Conservation (phyloP, 1,140 invertebrate genomes). For the Nasonia giraulti region DNA sequence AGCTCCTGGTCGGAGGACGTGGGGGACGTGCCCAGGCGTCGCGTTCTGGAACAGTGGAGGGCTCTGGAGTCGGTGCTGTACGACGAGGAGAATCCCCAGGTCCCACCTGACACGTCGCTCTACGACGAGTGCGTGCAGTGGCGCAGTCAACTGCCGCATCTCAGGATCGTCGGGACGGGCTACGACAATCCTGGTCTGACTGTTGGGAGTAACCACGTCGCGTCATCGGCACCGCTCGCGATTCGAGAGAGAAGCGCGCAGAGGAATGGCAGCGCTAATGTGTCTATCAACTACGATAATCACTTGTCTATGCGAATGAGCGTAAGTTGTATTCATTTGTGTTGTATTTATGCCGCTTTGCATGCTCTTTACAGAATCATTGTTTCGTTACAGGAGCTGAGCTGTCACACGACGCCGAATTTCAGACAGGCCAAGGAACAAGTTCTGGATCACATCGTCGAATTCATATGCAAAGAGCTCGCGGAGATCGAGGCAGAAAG, state of each 20-base stretch:
- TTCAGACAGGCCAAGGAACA: slow-evolving; percentile 58
- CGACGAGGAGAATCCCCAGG: slow-evolving; percentile 58
- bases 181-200: background rate
- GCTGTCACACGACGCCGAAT: slow-evolving; percentile 25
- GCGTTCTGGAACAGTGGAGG: slow-evolving; percentile 65
- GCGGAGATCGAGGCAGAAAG: slow-evolving; percentile 47
- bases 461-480: slow-evolving; percentile 63
- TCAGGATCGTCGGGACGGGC: slow-evolving; percentile 53
- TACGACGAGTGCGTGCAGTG: slow-evolving; percentile 69
- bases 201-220: background rate
- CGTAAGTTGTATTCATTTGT: background rate
- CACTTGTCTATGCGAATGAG: background rate
- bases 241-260: background rate
- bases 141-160: slow-evolving; percentile 66
- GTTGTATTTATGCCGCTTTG: background rate
- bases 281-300: background rate
- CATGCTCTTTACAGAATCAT: background rate
- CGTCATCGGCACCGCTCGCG: background rate
- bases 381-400: slow-evolving; percentile 15
- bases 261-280: background rate
- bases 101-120: slow-evolving; percentile 39
- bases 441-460: slow-evolving; percentile 63
- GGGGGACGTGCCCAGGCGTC: slow-evolving; percentile 61
- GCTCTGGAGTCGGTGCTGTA: slow-evolving; percentile 66
- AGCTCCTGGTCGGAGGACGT: slow-evolving; percentile 66